phyloP scores from a whole-genome alignment of 2,113 vertebrate species.

The Phalacrocorax pelagicus region DNA sequence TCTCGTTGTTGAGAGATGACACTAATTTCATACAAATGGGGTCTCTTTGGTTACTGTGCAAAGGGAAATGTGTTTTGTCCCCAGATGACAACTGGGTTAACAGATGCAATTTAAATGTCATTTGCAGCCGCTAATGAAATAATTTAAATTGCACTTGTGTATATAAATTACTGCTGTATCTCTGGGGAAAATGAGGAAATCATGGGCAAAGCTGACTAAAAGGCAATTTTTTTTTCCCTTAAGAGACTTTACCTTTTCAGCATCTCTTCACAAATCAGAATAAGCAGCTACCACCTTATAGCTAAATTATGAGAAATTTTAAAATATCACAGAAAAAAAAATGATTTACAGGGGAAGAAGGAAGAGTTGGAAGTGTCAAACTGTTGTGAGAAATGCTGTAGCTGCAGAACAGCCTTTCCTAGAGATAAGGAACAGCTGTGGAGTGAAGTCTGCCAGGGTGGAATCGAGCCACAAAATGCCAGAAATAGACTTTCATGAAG shows the following conservation, averaged over 20 bases:
- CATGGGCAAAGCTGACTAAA: not conserved
- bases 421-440: not conserved
- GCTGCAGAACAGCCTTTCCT: not conserved
- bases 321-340: not conserved
- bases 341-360: not conserved
- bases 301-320: not conserved
- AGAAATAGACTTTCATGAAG: not conserved
- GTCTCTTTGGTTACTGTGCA: not conserved
- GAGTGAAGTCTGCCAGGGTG: not conserved
- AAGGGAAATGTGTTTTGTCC: not conserved
- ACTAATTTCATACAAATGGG: not conserved
- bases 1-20: not conserved
- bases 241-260: not conserved
- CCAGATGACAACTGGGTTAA: not conserved
- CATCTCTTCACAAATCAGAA: not conserved
- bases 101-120: not conserved
- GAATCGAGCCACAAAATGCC: not conserved
- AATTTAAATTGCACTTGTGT: not conserved
- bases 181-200: not conserved
- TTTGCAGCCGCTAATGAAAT: not conserved
- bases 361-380: not conserved
- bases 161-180: not conserved
- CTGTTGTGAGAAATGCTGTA: not conserved
- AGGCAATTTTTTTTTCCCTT: not conserved
- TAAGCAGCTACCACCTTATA: not conserved